Base-by-base conservation (phyloP, 1,140 invertebrate genomes). In the Platorchestia sp. region DNA sequence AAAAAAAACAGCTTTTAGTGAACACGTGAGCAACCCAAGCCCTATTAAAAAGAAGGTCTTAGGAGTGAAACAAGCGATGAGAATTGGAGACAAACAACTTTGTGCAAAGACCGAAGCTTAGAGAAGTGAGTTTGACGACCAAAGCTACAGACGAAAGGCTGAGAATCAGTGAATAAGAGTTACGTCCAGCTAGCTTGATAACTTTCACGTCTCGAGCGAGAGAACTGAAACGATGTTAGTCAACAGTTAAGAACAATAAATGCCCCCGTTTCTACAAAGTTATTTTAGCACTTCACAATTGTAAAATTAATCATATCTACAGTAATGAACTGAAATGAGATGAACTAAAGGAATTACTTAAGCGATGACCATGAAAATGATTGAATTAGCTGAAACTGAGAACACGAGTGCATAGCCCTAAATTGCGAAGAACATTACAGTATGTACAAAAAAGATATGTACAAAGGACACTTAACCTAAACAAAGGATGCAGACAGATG, bases 361-460 rank as follows among this genome's bases (percentile, higher is more conserved):
- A 19, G 59, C 59, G 59, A 75, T 75, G 59, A 89, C 87, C 3
- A 89, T 89, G 87, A 89, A 41, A 75, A 75, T 75, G 27, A 75
- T 75, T 75, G 59, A 75, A 19, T 22, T 75, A 89, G 87, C 43
- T 36, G 87, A 47, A 93, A 93, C 91, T 90, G 87, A 93, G 45
- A 93, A 93, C 91, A 93, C 7, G 27, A 93, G 43, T 93, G 91
- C 91, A 93, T 93, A 93, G 91, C 43, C 43, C 91, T 93, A 93
- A 44, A 45, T 93, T 93, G 43, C 91, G 45, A 47, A 93, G 43
- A 93, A 93, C 43, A 44, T 93, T 5, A 45, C 41, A 45, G 43
- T 93, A 93, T 93, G 41, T 47, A 93, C 91, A 93, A 47, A 45
- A 40, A 45, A 93, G 3, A 5, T 93, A 93, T 47, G 19, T 93